Evolutionary conservation across 64 coral and sea anemone species (phyloP).

Genomic region (Montipora efflorescens): DNA sequence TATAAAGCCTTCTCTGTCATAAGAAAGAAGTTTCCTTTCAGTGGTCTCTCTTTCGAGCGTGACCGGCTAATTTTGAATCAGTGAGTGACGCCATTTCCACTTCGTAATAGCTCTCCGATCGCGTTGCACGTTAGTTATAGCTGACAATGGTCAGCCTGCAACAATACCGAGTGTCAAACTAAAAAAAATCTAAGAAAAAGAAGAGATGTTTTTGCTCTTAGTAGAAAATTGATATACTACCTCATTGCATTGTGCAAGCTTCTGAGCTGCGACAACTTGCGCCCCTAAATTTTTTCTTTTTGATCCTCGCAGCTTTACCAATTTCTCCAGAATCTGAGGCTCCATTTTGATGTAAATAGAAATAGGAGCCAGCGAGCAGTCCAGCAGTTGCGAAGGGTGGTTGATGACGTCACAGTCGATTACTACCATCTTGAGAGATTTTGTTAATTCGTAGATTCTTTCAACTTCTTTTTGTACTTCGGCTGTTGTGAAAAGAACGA

Average conservation of each 20-base stretch:
- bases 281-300: conserved; percentile 76
- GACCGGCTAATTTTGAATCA: too few species aligned
- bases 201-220: background rate
- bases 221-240: conserved; percentile 10
- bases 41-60: too few species aligned
- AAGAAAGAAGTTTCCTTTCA: too few species aligned
- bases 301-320: conserved; percentile 78
- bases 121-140: too few species aligned
- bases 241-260: conserved; percentile 82
- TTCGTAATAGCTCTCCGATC: too few species aligned
- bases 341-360: conserved; percentile 87
- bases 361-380: conserved; percentile 87
- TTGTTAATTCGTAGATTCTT: conserved; percentile 87
- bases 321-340: conserved; percentile 79
- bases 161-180: too few species aligned
- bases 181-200: too few species aligned
- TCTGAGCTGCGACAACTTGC: conserved; percentile 81
- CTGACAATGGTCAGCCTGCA: too few species aligned
- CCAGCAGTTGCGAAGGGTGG: conserved; percentile 82
- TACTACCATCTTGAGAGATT: conserved; percentile 86
- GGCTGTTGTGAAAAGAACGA: conserved; percentile 17
- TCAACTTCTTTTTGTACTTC: conserved; percentile 91
- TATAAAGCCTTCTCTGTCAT: too few species aligned
- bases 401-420: conserved; percentile 94
- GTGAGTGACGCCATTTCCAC: too few species aligned